Conservation (phyloP, 2,888 invertebrate species). For the Pyralis farinalis region DNA sequence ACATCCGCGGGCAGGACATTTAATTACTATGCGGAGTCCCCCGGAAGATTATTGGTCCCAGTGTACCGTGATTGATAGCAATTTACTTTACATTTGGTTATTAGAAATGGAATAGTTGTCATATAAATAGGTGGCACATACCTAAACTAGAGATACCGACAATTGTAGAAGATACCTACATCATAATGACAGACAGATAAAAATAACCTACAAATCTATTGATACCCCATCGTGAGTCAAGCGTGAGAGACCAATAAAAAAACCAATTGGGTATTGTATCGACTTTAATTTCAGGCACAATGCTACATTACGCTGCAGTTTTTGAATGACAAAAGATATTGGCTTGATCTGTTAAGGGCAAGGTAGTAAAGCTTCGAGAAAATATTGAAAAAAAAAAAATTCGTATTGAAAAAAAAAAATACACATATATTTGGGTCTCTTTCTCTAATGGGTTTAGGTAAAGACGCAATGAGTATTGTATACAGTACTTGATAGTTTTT, state of each 20-base stretch:
- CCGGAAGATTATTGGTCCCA: conserved; percentile 37
- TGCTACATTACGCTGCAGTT: conserved; percentile 44
- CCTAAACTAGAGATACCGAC: too few relatives aligned
- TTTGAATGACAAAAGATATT: conserved; percentile 15
- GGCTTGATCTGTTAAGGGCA: conserved; percentile 27
- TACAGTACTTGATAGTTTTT: too few relatives aligned
- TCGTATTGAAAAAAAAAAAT: too few relatives aligned
- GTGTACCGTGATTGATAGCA: conserved; percentile 20
- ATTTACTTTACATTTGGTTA: too few relatives aligned
- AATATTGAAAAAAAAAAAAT: too few relatives aligned
- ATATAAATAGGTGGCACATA: too few relatives aligned
- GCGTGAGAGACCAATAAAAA: conserved; percentile 15
- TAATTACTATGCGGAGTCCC: conserved; percentile 49
- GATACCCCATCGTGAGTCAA: not conserved
- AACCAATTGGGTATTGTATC: conserved; percentile 26
- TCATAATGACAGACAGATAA: not conserved
- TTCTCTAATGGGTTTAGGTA: too few relatives aligned
- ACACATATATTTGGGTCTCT: too few relatives aligned
- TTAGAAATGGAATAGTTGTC: too few relatives aligned
- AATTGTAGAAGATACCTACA: too few relatives aligned
- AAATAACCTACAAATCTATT: conserved; percentile 2
- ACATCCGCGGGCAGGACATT: conserved; percentile 40
- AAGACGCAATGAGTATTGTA: too few relatives aligned
- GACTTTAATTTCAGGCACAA: conserved; percentile 38
- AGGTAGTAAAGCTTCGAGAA: too few relatives aligned